phyloP scores from a whole-genome alignment of 1,140 invertebrate genomes.

The Spodoptera litura region DNA sequence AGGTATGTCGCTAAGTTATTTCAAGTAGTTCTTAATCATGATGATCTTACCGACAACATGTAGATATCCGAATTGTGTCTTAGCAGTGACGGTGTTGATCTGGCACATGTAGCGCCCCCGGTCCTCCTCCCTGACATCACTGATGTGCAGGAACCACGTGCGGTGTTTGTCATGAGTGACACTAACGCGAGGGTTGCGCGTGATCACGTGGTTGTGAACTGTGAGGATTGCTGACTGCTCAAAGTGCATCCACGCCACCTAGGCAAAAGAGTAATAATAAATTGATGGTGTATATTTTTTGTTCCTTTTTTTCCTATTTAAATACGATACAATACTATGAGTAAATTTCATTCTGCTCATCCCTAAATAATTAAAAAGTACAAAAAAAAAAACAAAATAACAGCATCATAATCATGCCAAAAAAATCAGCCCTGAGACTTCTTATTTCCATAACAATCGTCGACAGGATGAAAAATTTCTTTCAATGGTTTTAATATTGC shows the following conservation, averaged over 20 bases:
- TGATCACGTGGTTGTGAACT: conserved; percentile 96
- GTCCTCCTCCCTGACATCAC: conserved; percentile 95
- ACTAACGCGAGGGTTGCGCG: conserved; percentile 95
- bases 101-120: conserved; percentile 98
- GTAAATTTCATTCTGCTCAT: no score
- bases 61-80: conserved; percentile 96
- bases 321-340: no score
- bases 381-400: no score
- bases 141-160: conserved; percentile 96
- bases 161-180: conserved; percentile 95
- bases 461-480: neutral
- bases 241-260: conserved; percentile 98
- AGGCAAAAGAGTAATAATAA: conserved; percentile 50
- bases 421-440: neutral
- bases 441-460: neutral
- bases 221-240: conserved; percentile 97
- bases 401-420: no score
- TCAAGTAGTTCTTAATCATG: conserved; percentile 76
- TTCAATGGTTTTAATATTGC: neutral
- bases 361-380: no score
- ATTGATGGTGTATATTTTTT: neutral
- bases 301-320: no score
- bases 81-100: conserved; percentile 97
- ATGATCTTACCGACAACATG: conserved; percentile 95
- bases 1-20: neutral